A percentile compares a stretch with the other conserved stretches of the same genome.
Evolutionary conservation across 37 sponge, comb jelly and placozoan species (phyloP).

Genomic region (Agelas oroides): DNA sequence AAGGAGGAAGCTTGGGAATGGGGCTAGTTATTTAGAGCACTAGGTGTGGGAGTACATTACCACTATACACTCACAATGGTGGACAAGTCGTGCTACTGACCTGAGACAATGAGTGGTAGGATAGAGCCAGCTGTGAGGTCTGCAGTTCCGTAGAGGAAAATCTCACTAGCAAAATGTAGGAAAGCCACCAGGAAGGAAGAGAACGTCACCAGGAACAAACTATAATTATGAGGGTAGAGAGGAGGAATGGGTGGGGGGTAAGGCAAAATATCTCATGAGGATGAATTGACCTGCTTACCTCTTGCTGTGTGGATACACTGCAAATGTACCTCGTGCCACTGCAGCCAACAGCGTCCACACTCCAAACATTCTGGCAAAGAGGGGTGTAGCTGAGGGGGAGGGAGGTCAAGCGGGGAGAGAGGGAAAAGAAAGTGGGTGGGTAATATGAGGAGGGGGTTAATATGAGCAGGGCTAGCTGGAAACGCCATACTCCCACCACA

Average conservation of each 20-base stretch:
- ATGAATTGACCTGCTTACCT: conserved; percentile 27
- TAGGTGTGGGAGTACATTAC: too few relatives aligned
- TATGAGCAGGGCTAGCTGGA: too few relatives aligned
- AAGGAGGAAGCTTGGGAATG: too few relatives aligned
- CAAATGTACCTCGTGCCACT: conserved; percentile 44
- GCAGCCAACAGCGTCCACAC: conserved; percentile 70
- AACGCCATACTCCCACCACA: too few relatives aligned
- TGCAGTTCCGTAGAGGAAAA: conserved; percentile 58
- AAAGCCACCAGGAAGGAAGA: conserved; percentile 68
- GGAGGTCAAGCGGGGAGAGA: too few relatives aligned
- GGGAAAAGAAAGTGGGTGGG: too few relatives aligned
- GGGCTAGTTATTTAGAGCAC: too few relatives aligned
- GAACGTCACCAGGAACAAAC: conserved; percentile 42
- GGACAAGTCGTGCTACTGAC: conserved; percentile 37
- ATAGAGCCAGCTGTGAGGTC: conserved; percentile 37
- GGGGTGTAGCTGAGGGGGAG: conserved; percentile 42
- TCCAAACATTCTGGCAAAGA: conserved; percentile 66
- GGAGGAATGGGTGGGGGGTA: too few relatives aligned
- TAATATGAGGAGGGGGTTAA: too few relatives aligned
- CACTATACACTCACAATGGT: too few relatives aligned
- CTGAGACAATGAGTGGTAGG: conserved; percentile 55
- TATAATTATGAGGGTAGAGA: too few relatives aligned
- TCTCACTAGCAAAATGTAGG: conserved; percentile 54
- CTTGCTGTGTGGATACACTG: conserved; percentile 35
- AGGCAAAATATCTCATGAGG: too few relatives aligned